Conservation (phyloP, 2,888 invertebrate genomes). For the Cheilosia vernalis region DNA sequence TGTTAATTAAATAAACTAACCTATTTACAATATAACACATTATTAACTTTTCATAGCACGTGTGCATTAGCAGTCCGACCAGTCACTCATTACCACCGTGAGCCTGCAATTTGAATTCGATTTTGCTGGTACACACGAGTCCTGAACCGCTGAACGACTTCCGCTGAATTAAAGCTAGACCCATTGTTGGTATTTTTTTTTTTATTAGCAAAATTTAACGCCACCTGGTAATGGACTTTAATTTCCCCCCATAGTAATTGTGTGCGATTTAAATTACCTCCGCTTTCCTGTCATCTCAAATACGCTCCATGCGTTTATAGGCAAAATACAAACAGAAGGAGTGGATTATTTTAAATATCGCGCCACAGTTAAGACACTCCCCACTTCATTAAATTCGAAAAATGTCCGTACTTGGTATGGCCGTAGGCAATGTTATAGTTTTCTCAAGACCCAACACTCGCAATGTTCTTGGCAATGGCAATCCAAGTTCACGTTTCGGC, state of each 20-base stretch:
- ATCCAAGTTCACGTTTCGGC: background rate
- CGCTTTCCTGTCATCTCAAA: too few relatives aligned
- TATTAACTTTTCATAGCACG: background rate
- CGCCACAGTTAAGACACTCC: background rate
- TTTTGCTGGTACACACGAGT: background rate
- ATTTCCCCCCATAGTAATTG: too few relatives aligned
- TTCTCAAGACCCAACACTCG: slow-evolving; percentile 3
- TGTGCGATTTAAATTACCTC: too few relatives aligned
- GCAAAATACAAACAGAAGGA: too few relatives aligned
- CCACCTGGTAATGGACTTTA: too few relatives aligned
- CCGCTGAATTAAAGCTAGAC: background rate
- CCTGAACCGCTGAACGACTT: too few relatives aligned
- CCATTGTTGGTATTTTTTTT: background rate
- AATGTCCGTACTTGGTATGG: background rate
- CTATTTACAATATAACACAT: background rate
- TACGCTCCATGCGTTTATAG: too few relatives aligned
- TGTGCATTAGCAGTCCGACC: background rate
- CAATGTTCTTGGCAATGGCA: background rate
- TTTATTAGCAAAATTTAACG: too few relatives aligned
- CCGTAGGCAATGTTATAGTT: slow-evolving; percentile 1
- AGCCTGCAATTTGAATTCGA: slow-evolving; percentile 5
- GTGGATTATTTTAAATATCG: too few relatives aligned
- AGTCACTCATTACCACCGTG: background rate
- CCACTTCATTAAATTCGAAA: slow-evolving; percentile 5
- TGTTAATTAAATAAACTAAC: background rate